phyloP scores from a whole-genome alignment of 92 coral and sea anemone species.

The Meandrina meandrites region DNA sequence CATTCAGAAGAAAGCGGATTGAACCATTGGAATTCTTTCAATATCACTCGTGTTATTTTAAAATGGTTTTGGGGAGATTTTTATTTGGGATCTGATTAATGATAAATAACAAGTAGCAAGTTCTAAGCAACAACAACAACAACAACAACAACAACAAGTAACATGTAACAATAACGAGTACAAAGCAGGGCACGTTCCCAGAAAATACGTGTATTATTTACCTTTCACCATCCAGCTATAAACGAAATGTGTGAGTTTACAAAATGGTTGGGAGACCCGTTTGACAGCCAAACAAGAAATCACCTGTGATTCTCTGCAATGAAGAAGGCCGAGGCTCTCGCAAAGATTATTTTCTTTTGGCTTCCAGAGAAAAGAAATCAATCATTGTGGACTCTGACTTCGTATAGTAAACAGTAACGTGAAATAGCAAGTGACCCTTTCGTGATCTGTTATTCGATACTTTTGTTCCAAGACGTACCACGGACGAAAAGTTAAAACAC shows the following conservation, averaged over 20 bases:
- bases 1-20: background rate
- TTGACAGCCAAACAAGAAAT: too few relatives aligned
- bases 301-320: background rate
- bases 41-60: background rate
- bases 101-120: too few relatives aligned
- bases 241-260: too few relatives aligned
- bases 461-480: constrained; percentile 18
- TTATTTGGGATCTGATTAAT: background rate
- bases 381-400: background rate
- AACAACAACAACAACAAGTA: too few relatives aligned
- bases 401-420: background rate
- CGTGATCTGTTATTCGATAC: constrained; percentile 1
- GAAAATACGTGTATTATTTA: too few relatives aligned
- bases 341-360: background rate
- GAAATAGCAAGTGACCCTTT: background rate
- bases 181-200: too few relatives aligned
- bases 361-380: background rate
- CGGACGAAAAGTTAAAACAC: background rate
- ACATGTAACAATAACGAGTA: too few relatives aligned
- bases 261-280: too few relatives aligned
- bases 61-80: background rate
- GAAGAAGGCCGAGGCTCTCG: background rate
- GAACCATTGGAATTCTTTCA: background rate
- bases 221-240: too few relatives aligned
- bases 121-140: too few relatives aligned